Conservation (phyloP, 2,113 vertebrate genomes). For the Bos taurus region ARS-UCD2.0 NC_037340.1:73384001-73384500, state of each 20-base stretch:
- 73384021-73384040: constrained; percentile 98
- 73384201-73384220: constrained; percentile 22
- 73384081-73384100: constrained; percentile 8
- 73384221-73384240: background rate
- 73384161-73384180: background rate
- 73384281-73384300: constrained; percentile 30
- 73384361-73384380: constrained; percentile 49
- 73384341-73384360: constrained; percentile 45
- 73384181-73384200: background rate
- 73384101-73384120: constrained; percentile 28
- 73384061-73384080: background rate
- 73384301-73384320: background rate
- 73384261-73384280: background rate
- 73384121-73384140: constrained; percentile 65
- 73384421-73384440: background rate
- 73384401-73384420: constrained; percentile 1
- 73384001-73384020: constrained; percentile 98
- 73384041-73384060: constrained; percentile 82
- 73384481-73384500: background rate
- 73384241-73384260: background rate
- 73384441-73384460: background rate
- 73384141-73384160: constrained; percentile 26
- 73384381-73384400: background rate
- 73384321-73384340: background rate
- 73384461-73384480: background rate